Conservation (phyloP, 2,797 vertebrate species). For the Amazona finschi region DNA sequence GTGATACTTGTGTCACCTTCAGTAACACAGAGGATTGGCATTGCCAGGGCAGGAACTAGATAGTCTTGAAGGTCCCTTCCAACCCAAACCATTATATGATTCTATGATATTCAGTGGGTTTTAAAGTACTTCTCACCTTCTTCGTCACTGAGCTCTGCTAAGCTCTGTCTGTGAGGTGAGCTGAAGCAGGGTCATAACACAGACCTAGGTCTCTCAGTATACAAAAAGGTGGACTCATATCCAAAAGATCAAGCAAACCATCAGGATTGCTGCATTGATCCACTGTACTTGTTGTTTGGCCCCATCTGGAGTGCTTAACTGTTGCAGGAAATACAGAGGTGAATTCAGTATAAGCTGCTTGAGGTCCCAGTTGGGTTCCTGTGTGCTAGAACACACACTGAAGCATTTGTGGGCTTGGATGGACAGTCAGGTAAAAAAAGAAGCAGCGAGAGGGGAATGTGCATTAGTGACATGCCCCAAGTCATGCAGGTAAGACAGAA, state of each 20-base stretch:
- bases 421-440: neutral
- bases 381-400: neutral
- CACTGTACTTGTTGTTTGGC: neutral
- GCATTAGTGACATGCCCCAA: neutral
- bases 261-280: neutral
- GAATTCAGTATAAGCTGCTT: neutral
- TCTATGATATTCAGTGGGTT: neutral
- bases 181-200: neutral
- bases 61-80: neutral
- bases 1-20: neutral
- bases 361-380: neutral
- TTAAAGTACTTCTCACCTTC: neutral
- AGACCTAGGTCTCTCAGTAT: neutral
- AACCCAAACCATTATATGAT: neutral
- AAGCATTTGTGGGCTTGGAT: neutral
- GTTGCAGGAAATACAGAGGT: neutral
- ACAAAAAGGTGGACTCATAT: neutral
- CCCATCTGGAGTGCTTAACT: neutral
- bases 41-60: neutral
- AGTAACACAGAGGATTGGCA: neutral
- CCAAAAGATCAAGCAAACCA: neutral
- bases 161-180: neutral
- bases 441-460: neutral
- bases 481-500: neutral
- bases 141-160: neutral